Evolutionary conservation across 2,113 vertebrate genomes (phyloP).

Genomic region (Sialia sialis): DNA sequence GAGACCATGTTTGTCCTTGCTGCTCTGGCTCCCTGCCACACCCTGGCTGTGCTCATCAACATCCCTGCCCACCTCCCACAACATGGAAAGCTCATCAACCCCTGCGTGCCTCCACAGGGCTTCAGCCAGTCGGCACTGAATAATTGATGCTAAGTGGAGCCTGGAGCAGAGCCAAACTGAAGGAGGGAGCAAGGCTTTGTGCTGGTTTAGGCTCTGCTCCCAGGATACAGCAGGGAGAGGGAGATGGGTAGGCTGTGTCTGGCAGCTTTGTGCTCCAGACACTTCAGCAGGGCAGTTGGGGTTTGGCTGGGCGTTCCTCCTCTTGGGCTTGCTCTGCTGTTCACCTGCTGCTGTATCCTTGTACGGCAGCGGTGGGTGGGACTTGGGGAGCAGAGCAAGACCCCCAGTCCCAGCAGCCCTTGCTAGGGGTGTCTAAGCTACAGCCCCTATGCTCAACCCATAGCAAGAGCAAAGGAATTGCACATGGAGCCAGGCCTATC

Average conservation of each 20-base stretch:
- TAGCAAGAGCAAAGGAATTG: neutral
- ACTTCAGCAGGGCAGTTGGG: neutral
- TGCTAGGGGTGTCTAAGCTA: neutral
- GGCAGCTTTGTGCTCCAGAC: neutral
- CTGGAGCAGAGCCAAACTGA: neutral
- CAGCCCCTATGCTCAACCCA: neutral
- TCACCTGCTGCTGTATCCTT: neutral
- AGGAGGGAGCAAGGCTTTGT: neutral
- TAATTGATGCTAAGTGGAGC: constrained; percentile 27
- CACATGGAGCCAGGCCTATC: neutral
- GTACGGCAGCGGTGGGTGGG: fast-evolving
- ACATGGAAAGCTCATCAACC: neutral
- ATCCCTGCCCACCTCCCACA: neutral
- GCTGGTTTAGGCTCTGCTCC: neutral
- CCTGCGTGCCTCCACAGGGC: fast-evolving
- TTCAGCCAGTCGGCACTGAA: neutral
- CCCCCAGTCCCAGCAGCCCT: neutral
- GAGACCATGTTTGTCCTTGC: fast-evolving
- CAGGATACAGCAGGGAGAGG: neutral
- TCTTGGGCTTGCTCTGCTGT: neutral
- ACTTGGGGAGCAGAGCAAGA: neutral
- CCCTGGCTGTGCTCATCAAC: fast-evolving
- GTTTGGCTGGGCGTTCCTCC: neutral
- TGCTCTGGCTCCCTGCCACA: neutral
- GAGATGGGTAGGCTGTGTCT: neutral